Conservation (phyloP, 2,888 invertebrate species). For the Xylota segnis region DNA sequence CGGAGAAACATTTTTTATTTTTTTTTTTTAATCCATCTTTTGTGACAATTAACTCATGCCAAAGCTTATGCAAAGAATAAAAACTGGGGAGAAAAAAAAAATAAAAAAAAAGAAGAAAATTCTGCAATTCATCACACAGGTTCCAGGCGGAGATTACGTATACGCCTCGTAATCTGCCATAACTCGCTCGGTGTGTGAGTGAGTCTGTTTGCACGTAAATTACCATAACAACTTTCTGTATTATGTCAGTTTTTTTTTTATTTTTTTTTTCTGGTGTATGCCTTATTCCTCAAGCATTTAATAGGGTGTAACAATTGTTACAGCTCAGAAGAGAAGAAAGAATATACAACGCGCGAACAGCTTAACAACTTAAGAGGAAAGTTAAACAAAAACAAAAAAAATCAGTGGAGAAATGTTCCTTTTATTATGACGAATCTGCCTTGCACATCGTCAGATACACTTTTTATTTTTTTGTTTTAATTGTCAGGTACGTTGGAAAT, state of each 20-base stretch:
- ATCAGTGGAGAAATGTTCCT: conserved; percentile 2
- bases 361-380: conserved; percentile 52
- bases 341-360: conserved; percentile 35
- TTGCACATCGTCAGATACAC: conserved; percentile 3
- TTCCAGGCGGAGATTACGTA: conserved; percentile 37
- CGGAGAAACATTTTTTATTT: neutral
- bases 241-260: conserved; percentile 37
- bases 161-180: conserved; percentile 50
- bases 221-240: conserved; percentile 61
- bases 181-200: conserved; percentile 23
- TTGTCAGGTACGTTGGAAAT: neutral
- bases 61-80: neutral
- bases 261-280: conserved; percentile 13
- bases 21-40: conserved; percentile 35
- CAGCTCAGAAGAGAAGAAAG: neutral
- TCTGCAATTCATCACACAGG: conserved; percentile 53
- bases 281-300: conserved; percentile 44
- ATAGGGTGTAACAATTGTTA: conserved; percentile 64
- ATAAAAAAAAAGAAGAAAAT: conserved; percentile 6
- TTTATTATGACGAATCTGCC: conserved; percentile 3
- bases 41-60: conserved; percentile 52
- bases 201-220: conserved; percentile 51
- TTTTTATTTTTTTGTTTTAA: neutral
- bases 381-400: conserved; percentile 36
- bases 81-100: neutral